These are phyloP conservation scores for Dryoscopus gambensis DNA, from an alignment of 2,113 vertebrate genomes.

Conservation along the genomic window DNA sequence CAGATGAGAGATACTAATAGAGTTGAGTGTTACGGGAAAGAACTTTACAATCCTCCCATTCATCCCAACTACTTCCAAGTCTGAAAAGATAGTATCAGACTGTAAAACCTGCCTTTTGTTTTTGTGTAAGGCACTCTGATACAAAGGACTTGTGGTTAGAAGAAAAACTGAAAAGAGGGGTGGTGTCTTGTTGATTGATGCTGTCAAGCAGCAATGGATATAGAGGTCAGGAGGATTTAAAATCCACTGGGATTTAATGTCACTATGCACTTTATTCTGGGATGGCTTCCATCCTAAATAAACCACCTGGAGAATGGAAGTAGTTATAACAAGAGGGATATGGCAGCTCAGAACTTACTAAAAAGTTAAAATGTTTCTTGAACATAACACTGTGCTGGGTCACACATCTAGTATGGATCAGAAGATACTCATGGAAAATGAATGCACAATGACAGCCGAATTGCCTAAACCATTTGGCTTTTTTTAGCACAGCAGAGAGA, in stretches of 20 bases:
- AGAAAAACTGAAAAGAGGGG: neutral
- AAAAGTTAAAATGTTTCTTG: constrained; percentile 1
- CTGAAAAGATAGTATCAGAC: neutral
- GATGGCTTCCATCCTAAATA: neutral
- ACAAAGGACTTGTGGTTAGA: neutral
- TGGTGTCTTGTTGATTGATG: neutral
- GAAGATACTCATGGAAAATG: neutral
- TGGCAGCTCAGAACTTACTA: neutral
- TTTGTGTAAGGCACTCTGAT: neutral
- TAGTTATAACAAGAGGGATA: neutral
- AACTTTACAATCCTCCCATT: neutral
- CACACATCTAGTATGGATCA: neutral
- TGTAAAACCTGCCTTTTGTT: neutral
- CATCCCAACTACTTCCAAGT: neutral
- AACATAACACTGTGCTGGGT: neutral
- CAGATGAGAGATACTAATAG: neutral
- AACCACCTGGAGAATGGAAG: neutral
- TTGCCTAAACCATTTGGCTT: neutral
- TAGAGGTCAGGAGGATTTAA: neutral
- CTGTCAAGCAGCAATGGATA: neutral
- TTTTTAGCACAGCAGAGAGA: neutral
- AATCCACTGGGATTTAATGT: neutral
- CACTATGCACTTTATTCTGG: neutral
- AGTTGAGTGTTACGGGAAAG: neutral
- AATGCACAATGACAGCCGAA: neutral